These are phyloP conservation scores for Silurus glanis DNA, from an alignment of 2,113 vertebrate species.

Conservation along the genomic window DNA sequence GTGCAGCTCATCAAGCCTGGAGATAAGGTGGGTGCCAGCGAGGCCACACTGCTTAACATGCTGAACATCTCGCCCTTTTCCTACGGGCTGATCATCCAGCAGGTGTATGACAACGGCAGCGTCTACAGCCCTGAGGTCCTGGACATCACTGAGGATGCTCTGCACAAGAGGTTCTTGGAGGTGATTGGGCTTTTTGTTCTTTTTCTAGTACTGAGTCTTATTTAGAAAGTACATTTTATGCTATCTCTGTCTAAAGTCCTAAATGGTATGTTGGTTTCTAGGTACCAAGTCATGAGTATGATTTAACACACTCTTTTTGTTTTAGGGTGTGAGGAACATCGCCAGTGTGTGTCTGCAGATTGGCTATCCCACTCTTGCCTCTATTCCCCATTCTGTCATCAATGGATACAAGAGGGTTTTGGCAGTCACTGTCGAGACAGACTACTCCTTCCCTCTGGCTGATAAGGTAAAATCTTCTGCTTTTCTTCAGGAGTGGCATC, in stretches of 20 bases:
- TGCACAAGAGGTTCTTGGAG: slow-evolving; percentile 91
- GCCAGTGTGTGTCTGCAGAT: slow-evolving; percentile 95
- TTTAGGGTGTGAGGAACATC: slow-evolving; percentile 92
- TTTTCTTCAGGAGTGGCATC: accelerated
- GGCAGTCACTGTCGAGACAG: slow-evolving; percentile 90
- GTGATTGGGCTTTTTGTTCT: slow-evolving; percentile 60
- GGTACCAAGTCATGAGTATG: slow-evolving; percentile 2
- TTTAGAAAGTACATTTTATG: slow-evolving; percentile 16
- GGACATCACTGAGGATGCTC: slow-evolving; percentile 92
- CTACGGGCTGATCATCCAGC: slow-evolving; percentile 92
- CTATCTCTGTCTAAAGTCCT: slow-evolving; percentile 46
- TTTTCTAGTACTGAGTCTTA: too few species aligned
- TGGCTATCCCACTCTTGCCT: slow-evolving; percentile 95
- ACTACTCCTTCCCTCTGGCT: slow-evolving; percentile 93
- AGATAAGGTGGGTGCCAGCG: slow-evolving; percentile 97
- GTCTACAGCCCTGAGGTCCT: slow-evolving; percentile 97
- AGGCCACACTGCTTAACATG: slow-evolving; percentile 97
- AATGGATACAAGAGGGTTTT: slow-evolving; percentile 95
- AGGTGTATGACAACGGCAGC: slow-evolving; percentile 97
- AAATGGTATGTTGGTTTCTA: not conserved
- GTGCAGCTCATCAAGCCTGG: slow-evolving; percentile 90
- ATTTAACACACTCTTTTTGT: not conserved
- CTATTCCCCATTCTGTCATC: slow-evolving; percentile 90
- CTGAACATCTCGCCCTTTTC: slow-evolving; percentile 98
- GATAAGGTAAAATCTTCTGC: slow-evolving; percentile 83